Evolutionary conservation across 2,888 invertebrate genomes (phyloP), one percentile per base, ranked within the genome.

Genomic region (Mactromeris polynyma): DNA sequence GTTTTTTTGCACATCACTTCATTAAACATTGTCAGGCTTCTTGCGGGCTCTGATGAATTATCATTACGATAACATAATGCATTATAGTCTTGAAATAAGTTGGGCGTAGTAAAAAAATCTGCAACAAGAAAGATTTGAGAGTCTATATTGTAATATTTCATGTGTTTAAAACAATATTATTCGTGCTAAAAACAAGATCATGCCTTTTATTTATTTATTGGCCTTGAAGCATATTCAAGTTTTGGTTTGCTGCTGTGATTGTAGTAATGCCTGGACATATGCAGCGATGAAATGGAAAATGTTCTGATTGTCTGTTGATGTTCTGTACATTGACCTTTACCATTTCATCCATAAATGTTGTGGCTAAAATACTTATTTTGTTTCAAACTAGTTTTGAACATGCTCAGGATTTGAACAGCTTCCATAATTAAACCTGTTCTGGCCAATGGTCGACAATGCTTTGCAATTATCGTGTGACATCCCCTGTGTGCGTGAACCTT

Each of bases 1-100:
- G 58, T n/a, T 26, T 64, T 64, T 64, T n/a, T 64, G 58, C 58
- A 64, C 58, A 26, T 64, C 58, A 64, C 26, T 64, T 64, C 58
- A 64, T 64, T 64, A 64, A 64, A 64, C 58, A 64, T 26, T 64
- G 58, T 64, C 58, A 64, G n/a, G 9, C 58, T 26, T 64, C 58
- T 64, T 26, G 26, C 26, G 26, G 58, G 14, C n/a, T 64, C 58
- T 26, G n/a, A 64, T 64, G 26, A 64, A 64, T 64, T 64, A 2
- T 64, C 58, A 64, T 64, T 64, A 64, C n/a, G 58, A 9, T 26
- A 64, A 64, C 58, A 51, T 51, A 64, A 64, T 64, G 26, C 26
- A 64, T 64, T 64, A 26, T 64, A 64, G n/a, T 64, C 9, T 64
- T 4, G 46, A 46, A 46, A 46, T 46, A 17, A 46, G 17, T 46